These are phyloP conservation scores for Falco berigora DNA, from an alignment of 2,797 vertebrate genomes.

Conservation along the genomic window DNA sequence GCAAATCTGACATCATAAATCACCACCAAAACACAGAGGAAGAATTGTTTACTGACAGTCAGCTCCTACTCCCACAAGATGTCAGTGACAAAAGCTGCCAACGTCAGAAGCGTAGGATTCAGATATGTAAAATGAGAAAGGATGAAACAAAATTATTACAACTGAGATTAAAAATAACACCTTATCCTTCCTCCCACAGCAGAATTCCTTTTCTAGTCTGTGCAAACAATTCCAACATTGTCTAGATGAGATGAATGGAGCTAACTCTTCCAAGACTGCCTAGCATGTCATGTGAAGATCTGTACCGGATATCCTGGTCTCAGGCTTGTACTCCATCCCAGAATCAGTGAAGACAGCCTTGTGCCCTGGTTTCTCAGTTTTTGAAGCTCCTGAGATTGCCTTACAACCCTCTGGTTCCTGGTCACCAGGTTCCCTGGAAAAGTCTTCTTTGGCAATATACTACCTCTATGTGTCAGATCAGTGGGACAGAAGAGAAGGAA, in stretches of 20 bases:
- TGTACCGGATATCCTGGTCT: neutral
- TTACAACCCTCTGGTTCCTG: neutral
- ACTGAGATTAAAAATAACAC: neutral
- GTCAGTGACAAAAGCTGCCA: neutral
- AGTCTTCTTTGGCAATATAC: neutral
- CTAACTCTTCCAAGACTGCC: neutral
- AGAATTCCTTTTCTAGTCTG: neutral
- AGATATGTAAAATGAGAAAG: neutral
- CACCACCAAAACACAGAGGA: neutral
- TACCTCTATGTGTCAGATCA: neutral
- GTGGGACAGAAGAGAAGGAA: neutral
- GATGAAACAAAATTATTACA: neutral
- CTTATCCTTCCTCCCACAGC: neutral
- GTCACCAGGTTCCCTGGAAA: neutral
- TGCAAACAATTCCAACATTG: neutral
- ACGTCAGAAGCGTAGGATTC: neutral
- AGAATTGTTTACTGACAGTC: neutral
- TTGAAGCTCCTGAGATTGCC: neutral
- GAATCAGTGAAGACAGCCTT: neutral
- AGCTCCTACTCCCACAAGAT: slow-evolving; percentile 6
- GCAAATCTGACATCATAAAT: neutral
- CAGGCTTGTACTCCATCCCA: neutral
- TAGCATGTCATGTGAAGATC: neutral
- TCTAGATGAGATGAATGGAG: neutral
- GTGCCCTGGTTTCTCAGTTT: neutral